Conservation (phyloP, 2,888 invertebrate species). For the Stegophylla sp. region DNA sequence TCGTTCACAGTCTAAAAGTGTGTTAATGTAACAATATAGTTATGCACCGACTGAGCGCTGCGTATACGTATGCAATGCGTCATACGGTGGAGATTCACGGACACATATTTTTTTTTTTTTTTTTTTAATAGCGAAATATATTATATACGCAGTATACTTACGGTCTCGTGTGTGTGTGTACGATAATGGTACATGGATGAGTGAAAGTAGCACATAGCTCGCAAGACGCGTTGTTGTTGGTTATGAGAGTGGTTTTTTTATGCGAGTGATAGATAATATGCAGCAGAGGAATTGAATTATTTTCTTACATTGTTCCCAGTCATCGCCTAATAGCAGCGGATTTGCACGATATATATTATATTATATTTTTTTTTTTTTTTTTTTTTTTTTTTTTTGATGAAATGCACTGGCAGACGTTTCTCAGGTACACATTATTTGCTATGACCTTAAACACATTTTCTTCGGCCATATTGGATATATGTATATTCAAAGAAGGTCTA, state of each 20-base stretch:
- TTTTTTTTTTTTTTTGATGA: no score
- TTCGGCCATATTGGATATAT: neutral
- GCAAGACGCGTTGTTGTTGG: conserved; percentile 6
- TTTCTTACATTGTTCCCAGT: conserved; percentile 49
- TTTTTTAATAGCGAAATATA: conserved; percentile 29
- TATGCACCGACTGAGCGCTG: neutral
- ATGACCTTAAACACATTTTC: conserved; percentile 2
- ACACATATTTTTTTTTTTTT: neutral
- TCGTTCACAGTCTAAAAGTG: no score
- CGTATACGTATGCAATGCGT: neutral
- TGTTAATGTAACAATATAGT: neutral
- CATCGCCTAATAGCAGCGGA: conserved; percentile 1
- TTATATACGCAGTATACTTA: conserved; percentile 20
- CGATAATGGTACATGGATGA: conserved; percentile 57
- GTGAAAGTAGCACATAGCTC: conserved; percentile 59
- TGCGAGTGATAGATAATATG: no score
- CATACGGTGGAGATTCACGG: conserved; percentile 8
- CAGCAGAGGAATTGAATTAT: conserved; percentile 24
- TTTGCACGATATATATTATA: conserved; percentile 31
- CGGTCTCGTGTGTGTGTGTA: conserved; percentile 6
- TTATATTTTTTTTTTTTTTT: no score
- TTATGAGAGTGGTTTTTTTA: conserved; percentile 52
- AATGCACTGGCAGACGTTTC: neutral
- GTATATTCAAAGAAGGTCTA: conserved; percentile 23
- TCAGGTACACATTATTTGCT: no score